Evolutionary conservation across 2,888 invertebrate genomes (phyloP), one percentile per base, ranked within the genome.

Genomic region (Tortricodes alternella): DNA sequence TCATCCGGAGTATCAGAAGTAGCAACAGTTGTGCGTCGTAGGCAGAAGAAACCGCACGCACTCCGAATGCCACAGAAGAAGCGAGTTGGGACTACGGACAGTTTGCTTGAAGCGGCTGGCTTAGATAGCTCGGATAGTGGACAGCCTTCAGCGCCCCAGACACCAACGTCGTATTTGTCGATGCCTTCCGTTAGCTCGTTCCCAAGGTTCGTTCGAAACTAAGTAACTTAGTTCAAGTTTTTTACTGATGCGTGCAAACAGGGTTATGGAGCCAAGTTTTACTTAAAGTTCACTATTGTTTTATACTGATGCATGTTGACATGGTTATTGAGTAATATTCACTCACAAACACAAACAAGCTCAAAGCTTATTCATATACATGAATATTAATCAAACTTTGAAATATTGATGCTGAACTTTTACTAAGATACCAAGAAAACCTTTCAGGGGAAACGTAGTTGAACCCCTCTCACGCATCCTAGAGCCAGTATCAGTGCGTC

Each of bases 131-230:
- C 89, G 0, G 89, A 89, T 62, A 89, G 89, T 46, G 85, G 83
- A 0, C 85, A 84, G 48, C 80, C 78, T 0, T 83, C 85, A 0
- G 85, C 76, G 5, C 92, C 92, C 0, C 91, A 86, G 3, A 93
- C 93, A 2, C 93, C 96, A 0, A 95, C 95, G 41, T 96, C 96
- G 0, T 96, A 95, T 72, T 91, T 96, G 3, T 96, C 96, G 0
- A 96, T 96, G 96, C 96, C 96, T 16, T 96, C 96, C 1, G 94
- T 96, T 7, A 95, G 94, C 70, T 94, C 95, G n/a, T 97, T 96
- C 71, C 96, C 96, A 0, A 94, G 94, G 92, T 94, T 74, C 66
- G 65, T 57, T 29, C 2, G 2, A 6, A 6, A 4, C 2, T 9
- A 15, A 11, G 32, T 32, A 32, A 8, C 8, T 2, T 9, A 9